Percentiles rank a stretch among this genome's conserved stretches.
Evolutionary conservation across 1,140 invertebrate species (phyloP).

Genomic region (Leguminivora glycinivorella): DNA sequence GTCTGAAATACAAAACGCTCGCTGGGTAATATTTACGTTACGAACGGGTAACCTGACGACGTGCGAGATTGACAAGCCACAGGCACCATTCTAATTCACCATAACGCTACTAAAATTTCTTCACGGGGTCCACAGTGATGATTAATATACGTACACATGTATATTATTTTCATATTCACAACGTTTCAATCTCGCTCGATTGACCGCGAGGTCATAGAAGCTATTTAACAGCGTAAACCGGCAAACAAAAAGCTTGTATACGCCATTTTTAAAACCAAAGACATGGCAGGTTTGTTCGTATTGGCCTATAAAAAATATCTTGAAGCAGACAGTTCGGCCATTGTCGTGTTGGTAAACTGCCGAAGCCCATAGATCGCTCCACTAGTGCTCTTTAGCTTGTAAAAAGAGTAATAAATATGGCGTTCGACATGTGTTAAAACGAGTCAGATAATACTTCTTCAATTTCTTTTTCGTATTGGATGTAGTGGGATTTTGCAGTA

Average conservation of each 20-base stretch:
- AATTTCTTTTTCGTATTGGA: conserved; percentile 33
- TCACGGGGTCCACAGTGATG: conserved; percentile 70
- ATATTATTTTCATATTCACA: conserved; percentile 79
- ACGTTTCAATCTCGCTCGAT: conserved; percentile 66
- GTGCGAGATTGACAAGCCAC: conserved; percentile 77
- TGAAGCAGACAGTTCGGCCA: conserved; percentile 76
- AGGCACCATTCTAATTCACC: conserved; percentile 79
- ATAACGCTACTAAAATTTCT: conserved; percentile 75
- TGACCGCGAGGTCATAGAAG: conserved; percentile 67
- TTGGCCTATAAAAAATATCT: conserved; percentile 78
- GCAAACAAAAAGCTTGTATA: conserved; percentile 80
- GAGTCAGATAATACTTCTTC: conserved; percentile 67
- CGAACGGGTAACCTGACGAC: conserved; percentile 76
- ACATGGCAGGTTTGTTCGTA: conserved; percentile 78
- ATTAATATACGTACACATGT: conserved; percentile 78
- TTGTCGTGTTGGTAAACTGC: conserved; percentile 79
- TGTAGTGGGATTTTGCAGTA: conserved; percentile 31
- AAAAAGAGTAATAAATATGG: conserved; percentile 77
- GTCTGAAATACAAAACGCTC: conserved; percentile 77
- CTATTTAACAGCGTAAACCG: conserved; percentile 77
- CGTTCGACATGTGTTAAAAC: conserved; percentile 74
- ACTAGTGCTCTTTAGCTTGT: conserved; percentile 76
- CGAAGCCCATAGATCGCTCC: conserved; percentile 76
- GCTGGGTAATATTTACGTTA: conserved; percentile 77
- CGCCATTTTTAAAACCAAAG: conserved; percentile 81